phyloP scores from a whole-genome alignment of 2,797 vertebrate species.

The Peromyscus aztecus region DNA sequence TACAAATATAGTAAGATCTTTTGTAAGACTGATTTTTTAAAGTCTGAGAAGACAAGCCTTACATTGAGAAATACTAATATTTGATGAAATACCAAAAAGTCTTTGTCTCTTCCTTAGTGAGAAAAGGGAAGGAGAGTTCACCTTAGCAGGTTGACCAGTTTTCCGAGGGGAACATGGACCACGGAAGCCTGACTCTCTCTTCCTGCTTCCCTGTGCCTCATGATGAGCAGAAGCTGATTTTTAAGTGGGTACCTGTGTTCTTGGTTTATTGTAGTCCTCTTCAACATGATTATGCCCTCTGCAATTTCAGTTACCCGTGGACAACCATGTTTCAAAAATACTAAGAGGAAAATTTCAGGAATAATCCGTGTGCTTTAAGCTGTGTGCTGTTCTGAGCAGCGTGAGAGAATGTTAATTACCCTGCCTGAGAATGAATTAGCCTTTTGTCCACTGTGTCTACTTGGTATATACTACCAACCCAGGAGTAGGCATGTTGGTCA shows the following conservation, averaged over 20 bases:
- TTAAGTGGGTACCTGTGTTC: not conserved
- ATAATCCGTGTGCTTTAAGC: too few relatives aligned
- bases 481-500: too few relatives aligned
- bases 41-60: conserved; percentile 17
- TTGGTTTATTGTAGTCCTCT: not conserved
- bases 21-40: not conserved
- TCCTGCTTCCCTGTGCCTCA: not conserved
- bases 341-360: not conserved
- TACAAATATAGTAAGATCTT: not conserved
- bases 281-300: not conserved
- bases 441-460: too few relatives aligned
- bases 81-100: not conserved
- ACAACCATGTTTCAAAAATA: not conserved
- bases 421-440: too few relatives aligned
- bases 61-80: not conserved
- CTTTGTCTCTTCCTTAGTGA: not conserved
- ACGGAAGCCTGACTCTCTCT: not conserved
- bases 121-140: not conserved
- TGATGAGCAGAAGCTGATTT: conserved; percentile 24
- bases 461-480: not conserved
- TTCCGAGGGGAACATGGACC: not conserved
- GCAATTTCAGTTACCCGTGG: not conserved
- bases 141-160: not conserved
- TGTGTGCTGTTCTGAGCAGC: not conserved
- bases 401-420: not conserved